Evolutionary conservation across 2,113 vertebrate species (phyloP).

Genomic region (Tautogolabrus adspersus): DNA sequence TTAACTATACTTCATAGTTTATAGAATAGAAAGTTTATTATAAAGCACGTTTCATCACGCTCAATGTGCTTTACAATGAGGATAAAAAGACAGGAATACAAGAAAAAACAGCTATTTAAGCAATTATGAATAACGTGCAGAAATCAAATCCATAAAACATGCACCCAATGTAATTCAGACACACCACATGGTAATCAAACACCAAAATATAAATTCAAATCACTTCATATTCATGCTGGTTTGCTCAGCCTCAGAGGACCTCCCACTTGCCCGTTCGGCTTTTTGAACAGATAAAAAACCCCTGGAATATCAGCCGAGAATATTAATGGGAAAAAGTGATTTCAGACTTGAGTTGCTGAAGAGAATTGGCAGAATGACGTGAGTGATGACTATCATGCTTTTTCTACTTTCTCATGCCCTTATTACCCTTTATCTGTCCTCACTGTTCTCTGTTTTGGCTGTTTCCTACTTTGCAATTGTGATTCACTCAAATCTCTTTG

Average conservation of each 20-base stretch:
- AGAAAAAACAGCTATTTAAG: too few species aligned
- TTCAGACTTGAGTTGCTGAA: slow-evolving; percentile 58
- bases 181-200: too few species aligned
- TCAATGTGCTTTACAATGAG: too few species aligned
- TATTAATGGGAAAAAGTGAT: slow-evolving; percentile 59
- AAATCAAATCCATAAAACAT: too few species aligned
- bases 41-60: too few species aligned
- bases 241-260: slow-evolving; percentile 52
- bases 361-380: slow-evolving; percentile 38
- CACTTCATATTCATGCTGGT: slow-evolving; percentile 41
- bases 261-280: slow-evolving; percentile 50
- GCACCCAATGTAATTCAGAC: too few species aligned
- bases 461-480: background rate
- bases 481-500: background rate
- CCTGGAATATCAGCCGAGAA: slow-evolving; percentile 50
- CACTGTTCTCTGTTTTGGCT: background rate
- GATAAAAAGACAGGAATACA: too few species aligned
- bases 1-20: slow-evolving; percentile 50
- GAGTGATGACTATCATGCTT: slow-evolving; percentile 37
- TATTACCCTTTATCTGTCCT: slow-evolving; percentile 11
- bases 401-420: slow-evolving; percentile 29
- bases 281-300: slow-evolving; percentile 59
- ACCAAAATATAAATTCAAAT: slow-evolving; percentile 56
- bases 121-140: too few species aligned
- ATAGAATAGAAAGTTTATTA: background rate